Base-by-base conservation (phyloP, 2,113 vertebrate genomes). In the Sarotherodon lohbergeri region DNA sequence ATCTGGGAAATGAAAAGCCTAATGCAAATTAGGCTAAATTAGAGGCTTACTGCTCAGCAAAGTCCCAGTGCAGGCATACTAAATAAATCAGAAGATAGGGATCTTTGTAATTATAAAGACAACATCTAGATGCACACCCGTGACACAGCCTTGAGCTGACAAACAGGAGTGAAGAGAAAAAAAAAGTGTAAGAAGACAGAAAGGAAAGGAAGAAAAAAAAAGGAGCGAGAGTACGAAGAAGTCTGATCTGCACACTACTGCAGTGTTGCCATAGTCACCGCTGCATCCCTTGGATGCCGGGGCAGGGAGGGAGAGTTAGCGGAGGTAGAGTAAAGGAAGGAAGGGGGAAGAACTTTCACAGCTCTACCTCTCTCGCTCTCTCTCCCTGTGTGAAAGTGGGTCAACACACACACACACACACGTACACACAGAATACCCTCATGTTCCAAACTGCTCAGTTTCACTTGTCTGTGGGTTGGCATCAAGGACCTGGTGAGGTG, bases 241-340 rank as follows among this genome's bases (percentile, higher is more conserved):
- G 54, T 76, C 80, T 88, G 81, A 63, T 81, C 80, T 87, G 86
- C 68, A 87, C 80, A 82, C 85, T 86, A 52, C 86, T 82, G 90
- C 94, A 92, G 90, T n/a, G 94, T 95, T 95, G 88, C 94, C 90
- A 94, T 94, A 92, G 94, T 52, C 94, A 94, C 93, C 16, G 10
- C 84, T 87, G 86, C 86, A 90, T 93, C 85, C 73, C 82, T 68
- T 54, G 82, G 89, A 93, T 92, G 86, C 85, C 56, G 63, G 82
- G 68, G 86, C 56, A 81, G 61, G 86, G 56, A 81, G 68, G 86
- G 59, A 13, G 41, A 91, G 90, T 85, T 55, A 73, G 76, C 85
- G 57, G 71, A 86, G 89, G 85, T 34, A 82, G 86, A 86, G 81
- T 43, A 50, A 52, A 87, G 50, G 52, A 86, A 88, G 57, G 57